Base-by-base conservation (phyloP, 1,140 invertebrate species). In the Pygmarrhopalites habei region DNA sequence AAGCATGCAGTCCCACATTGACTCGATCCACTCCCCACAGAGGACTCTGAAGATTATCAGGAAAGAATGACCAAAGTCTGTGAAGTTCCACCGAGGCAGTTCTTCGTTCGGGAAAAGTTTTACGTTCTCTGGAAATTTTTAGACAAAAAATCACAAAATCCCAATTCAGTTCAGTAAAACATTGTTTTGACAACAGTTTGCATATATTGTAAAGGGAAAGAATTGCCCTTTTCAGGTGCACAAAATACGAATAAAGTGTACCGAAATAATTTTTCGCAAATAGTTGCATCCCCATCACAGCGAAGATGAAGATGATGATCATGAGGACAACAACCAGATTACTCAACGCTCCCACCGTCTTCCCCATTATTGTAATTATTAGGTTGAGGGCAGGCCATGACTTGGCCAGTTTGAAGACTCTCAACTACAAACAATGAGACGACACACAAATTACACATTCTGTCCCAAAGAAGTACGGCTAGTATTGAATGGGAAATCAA, bases 351-450 rank as follows among this genome's bases (percentile, higher is more conserved):
- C 94, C 94, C 80, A 98, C 89, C 30, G 95, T 97, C 80, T 92
- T 87, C 72, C 92, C 95, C 88, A 98, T 97, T n/a, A 98, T 98
- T 73, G 92, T 95, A 77, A 98, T 96, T 70, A 98, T 84, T 80
- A 97, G 85, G 82, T 98, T 98, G 75, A 98, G 82, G 63, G 95
- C 97, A 72, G 92, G 94, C 95, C 95, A 98, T 60, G 94, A 98
- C 82, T 97, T 98, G 67, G 95, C 95, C 77, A 98, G 81, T 85
- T 98, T 98, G 84, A 98, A 98, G 74, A 98, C 94, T 83, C 95
- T 86, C 68, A 98, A 82, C 94, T 97, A 81, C 72, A 7, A 83
- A 76, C n/a, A n/a, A n/a, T n/a, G 71, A 59, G 15, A 15, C n/a
- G 32, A 35, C 5, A 35, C 15, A 5, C 5, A 68, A 57, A 60